These are phyloP conservation scores for Neomicropteryx cornuta DNA, from an alignment of 1,140 invertebrate species.

Conservation along the genomic window DNA sequence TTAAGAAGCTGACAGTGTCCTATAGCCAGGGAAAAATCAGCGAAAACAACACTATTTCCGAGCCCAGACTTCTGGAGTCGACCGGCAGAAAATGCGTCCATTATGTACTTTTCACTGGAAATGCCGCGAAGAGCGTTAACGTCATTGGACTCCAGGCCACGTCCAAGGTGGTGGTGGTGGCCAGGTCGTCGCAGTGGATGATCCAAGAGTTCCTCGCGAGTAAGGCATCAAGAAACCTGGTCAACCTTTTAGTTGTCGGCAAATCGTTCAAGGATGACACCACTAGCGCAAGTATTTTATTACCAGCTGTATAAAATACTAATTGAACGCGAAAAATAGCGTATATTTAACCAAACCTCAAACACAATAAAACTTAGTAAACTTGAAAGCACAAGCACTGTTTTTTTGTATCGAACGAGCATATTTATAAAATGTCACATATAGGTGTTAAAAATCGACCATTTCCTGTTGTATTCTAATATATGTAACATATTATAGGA, in stretches of 20 bases:
- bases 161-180: slow-evolving; percentile 48
- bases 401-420: too few relatives aligned
- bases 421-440: too few relatives aligned
- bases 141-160: slow-evolving; percentile 45
- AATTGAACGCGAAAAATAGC: too few relatives aligned
- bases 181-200: slow-evolving; percentile 57
- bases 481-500: too few relatives aligned
- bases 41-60: slow-evolving; percentile 22
- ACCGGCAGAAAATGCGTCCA: slow-evolving; percentile 40
- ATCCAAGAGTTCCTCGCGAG: slow-evolving; percentile 52
- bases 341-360: too few relatives aligned
- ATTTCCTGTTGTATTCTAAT: too few relatives aligned
- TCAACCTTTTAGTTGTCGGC: slow-evolving; percentile 53
- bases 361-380: too few relatives aligned
- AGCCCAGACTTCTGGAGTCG: slow-evolving; percentile 25
- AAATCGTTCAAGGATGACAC: slow-evolving; percentile 41
- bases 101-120: slow-evolving; percentile 52
- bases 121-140: slow-evolving; percentile 42
- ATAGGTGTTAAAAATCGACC: too few relatives aligned
- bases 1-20: slow-evolving; percentile 43
- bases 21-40: slow-evolving; percentile 48
- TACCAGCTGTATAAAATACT: too few relatives aligned
- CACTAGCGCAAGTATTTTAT: too few relatives aligned
- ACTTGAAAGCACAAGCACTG: too few relatives aligned
- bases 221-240: slow-evolving; percentile 45